Percentiles rank a stretch among this genome's conserved stretches.
Conservation (phyloP, 2,113 vertebrate species). For the Marcusenius ussheri region DNA sequence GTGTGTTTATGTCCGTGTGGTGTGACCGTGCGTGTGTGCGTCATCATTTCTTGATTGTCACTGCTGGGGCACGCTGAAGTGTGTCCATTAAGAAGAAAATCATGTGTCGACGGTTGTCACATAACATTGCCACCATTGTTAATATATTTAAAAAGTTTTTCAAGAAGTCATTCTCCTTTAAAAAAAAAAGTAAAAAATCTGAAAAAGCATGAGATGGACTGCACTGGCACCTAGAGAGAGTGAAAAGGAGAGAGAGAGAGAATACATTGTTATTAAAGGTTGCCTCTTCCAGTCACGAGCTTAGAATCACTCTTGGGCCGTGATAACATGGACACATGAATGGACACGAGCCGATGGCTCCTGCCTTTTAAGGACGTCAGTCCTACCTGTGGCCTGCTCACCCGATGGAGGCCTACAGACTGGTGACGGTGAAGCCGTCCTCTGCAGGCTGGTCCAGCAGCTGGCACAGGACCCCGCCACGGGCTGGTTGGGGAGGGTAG, state of each 20-base stretch:
- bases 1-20: slow-evolving; percentile 30
- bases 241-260: background rate
- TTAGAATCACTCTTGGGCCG: background rate
- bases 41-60: slow-evolving; percentile 69
- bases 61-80: slow-evolving; percentile 54
- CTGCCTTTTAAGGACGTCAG: background rate
- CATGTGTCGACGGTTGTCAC: slow-evolving; percentile 62
- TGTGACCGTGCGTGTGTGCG: slow-evolving; percentile 21
- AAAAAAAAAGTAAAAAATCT: slow-evolving; percentile 64
- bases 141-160: slow-evolving; percentile 59
- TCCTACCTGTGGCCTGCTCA: slow-evolving; percentile 59
- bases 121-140: slow-evolving; percentile 52
- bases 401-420: slow-evolving; percentile 74
- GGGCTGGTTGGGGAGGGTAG: slow-evolving; percentile 77
- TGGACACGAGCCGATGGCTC: background rate
- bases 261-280: background rate
- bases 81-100: slow-evolving; percentile 42
- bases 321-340: background rate
- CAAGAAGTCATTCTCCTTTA: slow-evolving; percentile 51
- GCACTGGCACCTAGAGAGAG: background rate
- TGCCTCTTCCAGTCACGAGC: background rate
- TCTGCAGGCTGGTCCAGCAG: slow-evolving; percentile 88
- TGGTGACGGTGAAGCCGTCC: slow-evolving; percentile 97
- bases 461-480: slow-evolving; percentile 86
- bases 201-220: slow-evolving; percentile 54